phyloP scores from a whole-genome alignment of 2,888 invertebrate species.

The Mechanitis mazaeus region DNA sequence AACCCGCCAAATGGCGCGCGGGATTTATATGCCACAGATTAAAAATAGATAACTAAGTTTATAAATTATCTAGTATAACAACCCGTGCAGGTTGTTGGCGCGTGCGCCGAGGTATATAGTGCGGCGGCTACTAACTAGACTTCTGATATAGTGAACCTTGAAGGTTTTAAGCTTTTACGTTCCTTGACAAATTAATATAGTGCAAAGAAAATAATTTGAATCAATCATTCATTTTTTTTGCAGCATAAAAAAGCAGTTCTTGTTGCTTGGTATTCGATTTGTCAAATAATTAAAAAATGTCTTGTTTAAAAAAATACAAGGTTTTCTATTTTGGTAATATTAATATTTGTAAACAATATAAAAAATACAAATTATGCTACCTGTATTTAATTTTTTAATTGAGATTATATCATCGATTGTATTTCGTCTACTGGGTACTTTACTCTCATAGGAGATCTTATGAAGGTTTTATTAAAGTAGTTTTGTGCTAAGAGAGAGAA shows the following conservation, averaged over 20 bases:
- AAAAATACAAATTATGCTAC: too few species aligned
- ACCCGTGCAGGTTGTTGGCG: conserved; percentile 69
- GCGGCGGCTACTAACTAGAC: conserved; percentile 52
- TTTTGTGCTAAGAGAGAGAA: too few species aligned
- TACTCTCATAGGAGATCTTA: too few species aligned
- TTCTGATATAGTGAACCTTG: conserved; percentile 53
- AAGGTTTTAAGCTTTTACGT: conserved; percentile 57
- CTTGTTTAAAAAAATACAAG: too few species aligned
- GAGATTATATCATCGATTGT: too few species aligned
- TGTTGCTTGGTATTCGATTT: too few species aligned
- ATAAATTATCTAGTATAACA: conserved; percentile 40
- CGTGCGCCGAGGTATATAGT: conserved; percentile 58
- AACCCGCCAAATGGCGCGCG: conserved; percentile 52
- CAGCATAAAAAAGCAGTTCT: neutral
- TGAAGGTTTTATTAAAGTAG: too few species aligned
- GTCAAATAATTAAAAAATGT: too few species aligned
- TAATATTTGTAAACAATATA: too few species aligned
- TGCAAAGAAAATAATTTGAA: conserved; percentile 32
- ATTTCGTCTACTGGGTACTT: too few species aligned
- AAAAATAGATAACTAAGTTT: conserved; percentile 22
- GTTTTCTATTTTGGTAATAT: too few species aligned
- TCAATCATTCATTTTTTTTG: conserved; percentile 11
- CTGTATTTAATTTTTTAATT: too few species aligned
- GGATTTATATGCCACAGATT: conserved; percentile 39
- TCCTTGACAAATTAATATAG: conserved; percentile 36